phyloP scores from a whole-genome alignment of 2,113 vertebrate genomes.

The Cephalopterus ornatus region DNA sequence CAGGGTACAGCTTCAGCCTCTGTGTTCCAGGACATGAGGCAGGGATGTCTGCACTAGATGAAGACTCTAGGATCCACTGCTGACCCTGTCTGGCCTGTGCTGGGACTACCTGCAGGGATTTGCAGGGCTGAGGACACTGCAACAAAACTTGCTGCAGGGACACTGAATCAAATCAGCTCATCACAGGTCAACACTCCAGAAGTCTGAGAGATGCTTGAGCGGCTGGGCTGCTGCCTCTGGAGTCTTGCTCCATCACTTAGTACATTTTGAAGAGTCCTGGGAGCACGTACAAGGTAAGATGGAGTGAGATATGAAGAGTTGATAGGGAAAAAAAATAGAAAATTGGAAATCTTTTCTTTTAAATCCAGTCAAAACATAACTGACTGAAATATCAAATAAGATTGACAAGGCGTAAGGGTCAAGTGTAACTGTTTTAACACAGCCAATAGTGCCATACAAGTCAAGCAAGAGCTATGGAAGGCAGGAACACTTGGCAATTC shows the following conservation, averaged over 20 bases:
- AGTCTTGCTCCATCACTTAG: neutral
- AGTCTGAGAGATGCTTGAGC: neutral
- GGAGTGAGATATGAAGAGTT: neutral
- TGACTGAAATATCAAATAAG: neutral
- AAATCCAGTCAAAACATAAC: neutral
- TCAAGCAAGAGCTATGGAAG: neutral
- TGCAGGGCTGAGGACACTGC: neutral
- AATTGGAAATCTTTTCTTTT: neutral
- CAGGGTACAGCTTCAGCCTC: neutral
- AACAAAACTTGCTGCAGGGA: neutral
- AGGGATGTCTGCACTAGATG: neutral
- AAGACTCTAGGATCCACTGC: neutral
- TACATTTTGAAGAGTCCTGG: neutral
- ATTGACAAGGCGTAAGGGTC: neutral
- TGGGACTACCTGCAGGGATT: neutral
- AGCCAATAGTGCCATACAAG: neutral
- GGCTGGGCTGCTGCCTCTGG: neutral
- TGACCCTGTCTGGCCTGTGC: neutral
- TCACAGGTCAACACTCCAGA: neutral
- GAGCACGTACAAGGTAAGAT: neutral
- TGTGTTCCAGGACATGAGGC: neutral
- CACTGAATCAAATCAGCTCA: neutral
- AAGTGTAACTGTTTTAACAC: neutral
- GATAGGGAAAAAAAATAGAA: rapidly evolving
- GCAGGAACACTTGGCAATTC: neutral